These are phyloP conservation scores for Eriosoma lanigerum DNA, from an alignment of 1,140 invertebrate genomes.

Conservation along the genomic window DNA sequence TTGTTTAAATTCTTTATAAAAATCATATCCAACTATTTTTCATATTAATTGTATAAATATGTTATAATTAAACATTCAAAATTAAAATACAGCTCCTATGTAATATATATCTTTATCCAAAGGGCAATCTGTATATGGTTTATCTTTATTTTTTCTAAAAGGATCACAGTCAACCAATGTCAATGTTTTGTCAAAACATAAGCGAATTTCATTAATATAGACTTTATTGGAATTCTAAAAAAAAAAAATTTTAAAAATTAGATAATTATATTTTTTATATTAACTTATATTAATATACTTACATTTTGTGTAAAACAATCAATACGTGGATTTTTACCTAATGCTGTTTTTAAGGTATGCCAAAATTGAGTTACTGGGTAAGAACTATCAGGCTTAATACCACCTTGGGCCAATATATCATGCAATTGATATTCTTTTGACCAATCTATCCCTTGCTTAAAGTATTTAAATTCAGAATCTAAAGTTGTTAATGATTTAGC, in stretches of 20 bases:
- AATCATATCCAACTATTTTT: no score
- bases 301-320: slow-evolving; percentile 33
- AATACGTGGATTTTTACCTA: slow-evolving; percentile 37
- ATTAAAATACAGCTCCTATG: slow-evolving; percentile 28
- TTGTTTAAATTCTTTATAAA: no score
- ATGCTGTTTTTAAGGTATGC: slow-evolving; percentile 34
- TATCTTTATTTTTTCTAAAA: slow-evolving; percentile 18
- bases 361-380: slow-evolving; percentile 39
- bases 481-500: slow-evolving; percentile 65
- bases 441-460: slow-evolving; percentile 68
- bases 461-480: slow-evolving; percentile 73
- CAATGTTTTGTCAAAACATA: slow-evolving; percentile 42
- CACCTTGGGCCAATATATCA: slow-evolving; percentile 14
- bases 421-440: slow-evolving; percentile 11
- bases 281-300: neutral
- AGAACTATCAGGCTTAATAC: neutral
- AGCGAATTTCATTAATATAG: slow-evolving; percentile 40
- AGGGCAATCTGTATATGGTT: slow-evolving; percentile 40
- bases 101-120: slow-evolving; percentile 21
- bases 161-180: slow-evolving; percentile 31
- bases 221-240: slow-evolving; percentile 5
- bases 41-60: no score
- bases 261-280: neutral
- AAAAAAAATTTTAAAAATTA: neutral
- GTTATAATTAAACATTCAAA: no score